Conservation (phyloP, 2,797 vertebrate genomes). For the Acrocephalus scirpaceus region DNA sequence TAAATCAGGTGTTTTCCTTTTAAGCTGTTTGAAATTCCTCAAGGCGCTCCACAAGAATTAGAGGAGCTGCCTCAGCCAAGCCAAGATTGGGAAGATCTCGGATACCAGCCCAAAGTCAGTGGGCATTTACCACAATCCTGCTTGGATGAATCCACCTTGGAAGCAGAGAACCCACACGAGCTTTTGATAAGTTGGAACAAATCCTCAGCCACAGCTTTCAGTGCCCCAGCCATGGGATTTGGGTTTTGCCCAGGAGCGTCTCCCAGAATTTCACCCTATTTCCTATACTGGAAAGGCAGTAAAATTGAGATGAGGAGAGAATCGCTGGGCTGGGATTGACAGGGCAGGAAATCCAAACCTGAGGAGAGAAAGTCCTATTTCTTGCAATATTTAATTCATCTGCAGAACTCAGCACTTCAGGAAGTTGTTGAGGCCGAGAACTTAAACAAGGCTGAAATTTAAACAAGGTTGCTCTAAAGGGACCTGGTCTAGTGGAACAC, state of each 20-base stretch:
- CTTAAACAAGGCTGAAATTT: neutral
- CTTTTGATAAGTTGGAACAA: neutral
- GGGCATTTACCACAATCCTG: fast-evolving
- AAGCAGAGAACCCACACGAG: fast-evolving
- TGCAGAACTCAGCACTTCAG: neutral
- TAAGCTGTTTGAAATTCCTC: neutral
- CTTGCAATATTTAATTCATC: neutral
- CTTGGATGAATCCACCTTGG: neutral
- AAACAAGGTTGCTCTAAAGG: neutral
- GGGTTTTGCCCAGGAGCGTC: neutral
- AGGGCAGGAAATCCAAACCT: neutral
- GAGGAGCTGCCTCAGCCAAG: neutral
- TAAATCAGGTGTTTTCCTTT: neutral
- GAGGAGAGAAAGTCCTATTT: neutral
- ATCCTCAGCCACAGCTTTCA: neutral
- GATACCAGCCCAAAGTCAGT: neutral
- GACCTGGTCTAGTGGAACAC: neutral
- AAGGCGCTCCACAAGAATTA: neutral
- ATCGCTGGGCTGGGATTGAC: neutral
- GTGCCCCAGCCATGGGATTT: too few species aligned
- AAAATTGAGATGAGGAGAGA: neutral
- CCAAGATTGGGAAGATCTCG: neutral
- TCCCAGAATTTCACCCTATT: neutral
- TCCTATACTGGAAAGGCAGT: neutral
- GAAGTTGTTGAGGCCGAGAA: neutral